phyloP scores from a whole-genome alignment of 2,888 invertebrate genomes.

The Aplocera efformata region DNA sequence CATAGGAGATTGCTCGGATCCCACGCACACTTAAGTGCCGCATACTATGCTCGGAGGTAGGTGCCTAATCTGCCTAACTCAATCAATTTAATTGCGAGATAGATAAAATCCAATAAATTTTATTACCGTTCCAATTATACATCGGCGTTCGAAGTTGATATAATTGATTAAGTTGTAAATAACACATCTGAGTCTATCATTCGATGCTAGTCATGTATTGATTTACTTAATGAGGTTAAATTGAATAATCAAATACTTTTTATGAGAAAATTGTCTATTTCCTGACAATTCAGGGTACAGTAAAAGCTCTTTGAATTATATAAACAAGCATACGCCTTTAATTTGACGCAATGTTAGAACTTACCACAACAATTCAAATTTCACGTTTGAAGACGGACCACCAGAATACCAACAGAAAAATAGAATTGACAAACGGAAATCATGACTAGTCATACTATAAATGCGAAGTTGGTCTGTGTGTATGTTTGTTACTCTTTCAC shows the following conservation, averaged over 20 bases:
- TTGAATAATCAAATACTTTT: slow-evolving; percentile 19
- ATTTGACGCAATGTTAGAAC: too few species aligned
- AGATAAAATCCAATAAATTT: slow-evolving; percentile 44
- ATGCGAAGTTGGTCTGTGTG: too few species aligned
- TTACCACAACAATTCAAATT: too few species aligned
- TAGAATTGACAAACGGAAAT: too few species aligned
- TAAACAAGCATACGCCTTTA: too few species aligned
- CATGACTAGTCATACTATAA: too few species aligned
- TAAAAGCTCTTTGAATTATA: background rate
- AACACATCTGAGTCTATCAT: slow-evolving; percentile 32
- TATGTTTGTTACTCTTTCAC: too few species aligned
- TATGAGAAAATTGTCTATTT: slow-evolving; percentile 16
- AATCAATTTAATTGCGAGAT: slow-evolving; percentile 42
- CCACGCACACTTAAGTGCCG: too few species aligned
- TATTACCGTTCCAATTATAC: slow-evolving; percentile 41
- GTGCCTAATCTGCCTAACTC: slow-evolving; percentile 25
- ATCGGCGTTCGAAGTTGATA: slow-evolving; percentile 29
- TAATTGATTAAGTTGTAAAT: slow-evolving; percentile 44
- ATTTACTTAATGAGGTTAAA: slow-evolving; percentile 24
- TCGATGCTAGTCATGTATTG: slow-evolving; percentile 25
- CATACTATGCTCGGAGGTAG: slow-evolving; percentile 7
- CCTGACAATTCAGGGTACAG: slow-evolving; percentile 9
- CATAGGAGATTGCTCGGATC: too few species aligned
- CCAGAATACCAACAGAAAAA: too few species aligned
- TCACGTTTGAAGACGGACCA: too few species aligned